Conservation (phyloP, 2,888 invertebrate species). For the Ligdia adustata region DNA sequence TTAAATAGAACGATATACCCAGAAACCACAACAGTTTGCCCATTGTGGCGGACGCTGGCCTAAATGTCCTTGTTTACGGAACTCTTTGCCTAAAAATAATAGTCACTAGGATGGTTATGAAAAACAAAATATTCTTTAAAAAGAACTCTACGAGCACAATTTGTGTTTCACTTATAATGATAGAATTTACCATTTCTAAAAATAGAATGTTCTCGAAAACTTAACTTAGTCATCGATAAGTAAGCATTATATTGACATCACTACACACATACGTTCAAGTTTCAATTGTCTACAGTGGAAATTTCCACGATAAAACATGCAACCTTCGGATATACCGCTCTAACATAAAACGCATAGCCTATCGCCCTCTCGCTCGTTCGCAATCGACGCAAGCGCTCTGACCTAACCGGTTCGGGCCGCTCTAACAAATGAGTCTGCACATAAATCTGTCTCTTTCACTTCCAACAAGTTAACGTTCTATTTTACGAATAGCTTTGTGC, state of each 20-base stretch:
- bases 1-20: too few species aligned
- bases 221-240: slow-evolving; percentile 40
- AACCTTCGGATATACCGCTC: slow-evolving; percentile 68
- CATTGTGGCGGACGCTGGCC: too few species aligned
- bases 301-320: slow-evolving; percentile 81
- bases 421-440: slow-evolving; percentile 47
- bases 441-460: slow-evolving; percentile 66
- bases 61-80: too few species aligned
- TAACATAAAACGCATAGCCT: slow-evolving; percentile 48
- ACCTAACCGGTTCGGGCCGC: slow-evolving; percentile 66
- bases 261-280: slow-evolving; percentile 70
- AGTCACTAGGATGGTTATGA: too few species aligned
- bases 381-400: slow-evolving; percentile 79
- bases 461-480: slow-evolving; percentile 73
- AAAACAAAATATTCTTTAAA: too few species aligned
- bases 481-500: slow-evolving; percentile 83
- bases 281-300: slow-evolving; percentile 83
- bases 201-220: not conserved
- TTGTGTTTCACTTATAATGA: too few species aligned
- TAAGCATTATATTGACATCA: slow-evolving; percentile 40
- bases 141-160: too few species aligned
- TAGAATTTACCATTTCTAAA: too few species aligned
- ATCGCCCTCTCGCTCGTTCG: slow-evolving; percentile 59
- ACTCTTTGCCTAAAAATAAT: too few species aligned
- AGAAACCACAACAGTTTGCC: too few species aligned